Conservation (phyloP, 2,888 invertebrate species). For the Carterocephalus palaemon region DNA sequence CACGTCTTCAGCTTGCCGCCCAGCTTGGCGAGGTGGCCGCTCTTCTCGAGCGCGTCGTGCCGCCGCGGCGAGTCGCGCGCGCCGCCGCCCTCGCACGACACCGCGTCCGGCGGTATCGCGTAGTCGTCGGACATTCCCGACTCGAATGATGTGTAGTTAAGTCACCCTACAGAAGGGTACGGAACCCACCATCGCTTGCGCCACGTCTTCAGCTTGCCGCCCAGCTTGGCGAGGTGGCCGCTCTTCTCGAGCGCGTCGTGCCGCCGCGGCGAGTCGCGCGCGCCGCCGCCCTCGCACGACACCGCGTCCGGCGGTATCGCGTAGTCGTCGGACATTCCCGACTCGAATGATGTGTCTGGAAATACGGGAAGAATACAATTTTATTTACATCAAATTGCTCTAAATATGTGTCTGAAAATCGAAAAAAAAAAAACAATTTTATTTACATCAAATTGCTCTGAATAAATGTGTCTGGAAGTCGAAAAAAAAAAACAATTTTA, state of each 20-base stretch:
- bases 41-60: slow-evolving; percentile 91
- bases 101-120: slow-evolving; percentile 96
- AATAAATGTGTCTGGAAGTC: not conserved
- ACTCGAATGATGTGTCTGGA: slow-evolving; percentile 93
- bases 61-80: slow-evolving; percentile 62
- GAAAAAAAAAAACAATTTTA: not conserved
- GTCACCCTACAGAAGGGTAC: too few relatives aligned
- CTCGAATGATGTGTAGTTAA: slow-evolving; percentile 94
- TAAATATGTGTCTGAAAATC: too few relatives aligned
- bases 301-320: slow-evolving; percentile 97
- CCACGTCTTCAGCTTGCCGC: slow-evolving; percentile 98
- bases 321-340: slow-evolving; percentile 97
- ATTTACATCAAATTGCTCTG: too few relatives aligned
- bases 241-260: slow-evolving; percentile 91
- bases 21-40: slow-evolving; percentile 91
- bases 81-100: slow-evolving; percentile 81
- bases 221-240: slow-evolving; percentile 92
- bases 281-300: slow-evolving; percentile 79
- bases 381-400: too few relatives aligned
- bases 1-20: slow-evolving; percentile 98
- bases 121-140: slow-evolving; percentile 97
- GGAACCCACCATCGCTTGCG: slow-evolving; percentile 88
- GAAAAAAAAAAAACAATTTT: too few relatives aligned
- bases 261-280: slow-evolving; percentile 62
- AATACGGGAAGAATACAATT: slow-evolving; percentile 61